Evolutionary conservation across 2,888 invertebrate species (phyloP).

Genomic region (Anorthoa munda): DNA sequence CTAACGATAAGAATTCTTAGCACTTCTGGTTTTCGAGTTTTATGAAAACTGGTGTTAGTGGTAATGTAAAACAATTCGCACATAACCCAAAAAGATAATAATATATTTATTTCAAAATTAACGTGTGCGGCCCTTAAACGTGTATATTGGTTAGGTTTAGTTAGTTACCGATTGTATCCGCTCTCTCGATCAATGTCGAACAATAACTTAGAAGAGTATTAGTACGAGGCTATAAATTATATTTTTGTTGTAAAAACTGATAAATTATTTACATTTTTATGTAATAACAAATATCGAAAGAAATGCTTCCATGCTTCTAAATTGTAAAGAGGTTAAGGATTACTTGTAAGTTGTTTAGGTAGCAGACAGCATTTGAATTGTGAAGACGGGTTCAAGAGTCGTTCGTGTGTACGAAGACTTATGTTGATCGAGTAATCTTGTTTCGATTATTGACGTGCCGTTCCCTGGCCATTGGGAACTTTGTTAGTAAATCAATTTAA

Average conservation of each 20-base stretch:
- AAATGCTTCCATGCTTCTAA: slow-evolving; percentile 61
- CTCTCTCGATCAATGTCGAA: slow-evolving; percentile 61
- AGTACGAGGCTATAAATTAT: slow-evolving; percentile 67
- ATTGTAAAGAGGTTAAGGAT: slow-evolving; percentile 46
- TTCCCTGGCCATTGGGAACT: not conserved
- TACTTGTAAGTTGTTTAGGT: slow-evolving; percentile 45
- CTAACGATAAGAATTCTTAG: slow-evolving; percentile 65
- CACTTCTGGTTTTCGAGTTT: slow-evolving; percentile 71
- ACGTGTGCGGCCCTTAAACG: slow-evolving; percentile 1
- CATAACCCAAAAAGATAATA: slow-evolving; percentile 36
- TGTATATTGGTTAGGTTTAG: slow-evolving; percentile 45
- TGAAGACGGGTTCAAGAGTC: slow-evolving; percentile 18
- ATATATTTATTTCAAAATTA: slow-evolving; percentile 52
- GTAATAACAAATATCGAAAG: slow-evolving; percentile 58
- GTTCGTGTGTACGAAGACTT: slow-evolving; percentile 37
- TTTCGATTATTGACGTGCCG: not conserved
- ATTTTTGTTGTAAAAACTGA: slow-evolving; percentile 48
- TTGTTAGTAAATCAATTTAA: not conserved
- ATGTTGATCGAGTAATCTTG: slow-evolving; percentile 19
- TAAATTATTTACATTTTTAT: slow-evolving; percentile 49
- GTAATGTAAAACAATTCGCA: slow-evolving; percentile 52
- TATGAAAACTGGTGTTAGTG: slow-evolving; percentile 64
- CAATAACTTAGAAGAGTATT: slow-evolving; percentile 52
- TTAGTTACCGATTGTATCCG: slow-evolving; percentile 30
- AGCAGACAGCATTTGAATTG: slow-evolving; percentile 47